A percentile compares a stretch with the other conserved stretches of the same genome.
Conservation (phyloP, 2,888 invertebrate genomes). For the Eilema griseolum region DNA sequence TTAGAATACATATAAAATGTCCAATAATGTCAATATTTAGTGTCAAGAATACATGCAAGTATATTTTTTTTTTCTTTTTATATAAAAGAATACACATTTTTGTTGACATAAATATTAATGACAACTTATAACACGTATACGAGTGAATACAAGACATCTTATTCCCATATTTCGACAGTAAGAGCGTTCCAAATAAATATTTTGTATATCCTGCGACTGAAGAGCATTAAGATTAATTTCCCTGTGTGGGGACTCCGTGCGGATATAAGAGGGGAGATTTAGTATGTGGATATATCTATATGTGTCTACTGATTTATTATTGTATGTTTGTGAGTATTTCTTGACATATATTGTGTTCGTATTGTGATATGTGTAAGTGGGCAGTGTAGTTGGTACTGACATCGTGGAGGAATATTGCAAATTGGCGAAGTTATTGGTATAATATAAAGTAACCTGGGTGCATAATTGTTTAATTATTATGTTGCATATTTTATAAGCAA, state of each 20-base stretch:
- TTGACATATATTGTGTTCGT: not conserved
- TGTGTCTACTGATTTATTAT: conserved; percentile 3
- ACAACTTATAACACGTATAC: not conserved
- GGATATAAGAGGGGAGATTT: conserved; percentile 6
- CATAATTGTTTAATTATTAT: too few species aligned
- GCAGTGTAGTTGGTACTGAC: not conserved
- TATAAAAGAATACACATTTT: too few species aligned
- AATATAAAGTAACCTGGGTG: too few species aligned
- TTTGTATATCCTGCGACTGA: conserved; percentile 19
- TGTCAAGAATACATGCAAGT: too few species aligned
- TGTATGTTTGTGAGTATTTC: conserved; percentile 3
- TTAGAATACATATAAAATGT: too few species aligned
- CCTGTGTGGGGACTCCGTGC: conserved; percentile 19
- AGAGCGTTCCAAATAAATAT: conserved; percentile 11
- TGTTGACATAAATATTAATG: too few species aligned
- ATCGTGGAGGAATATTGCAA: too few species aligned
- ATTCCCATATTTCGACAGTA: not conserved
- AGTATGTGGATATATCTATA: not conserved
- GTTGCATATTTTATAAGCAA: too few species aligned
- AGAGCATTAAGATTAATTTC: conserved; percentile 21
- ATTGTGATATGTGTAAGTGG: not conserved
- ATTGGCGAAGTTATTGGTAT: too few species aligned
- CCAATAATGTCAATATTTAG: too few species aligned
- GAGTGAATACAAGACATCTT: not conserved
- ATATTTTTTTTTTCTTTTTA: too few species aligned